Base-by-base conservation (phyloP, 2,888 invertebrate species). In the Hemithea aestivaria region DNA sequence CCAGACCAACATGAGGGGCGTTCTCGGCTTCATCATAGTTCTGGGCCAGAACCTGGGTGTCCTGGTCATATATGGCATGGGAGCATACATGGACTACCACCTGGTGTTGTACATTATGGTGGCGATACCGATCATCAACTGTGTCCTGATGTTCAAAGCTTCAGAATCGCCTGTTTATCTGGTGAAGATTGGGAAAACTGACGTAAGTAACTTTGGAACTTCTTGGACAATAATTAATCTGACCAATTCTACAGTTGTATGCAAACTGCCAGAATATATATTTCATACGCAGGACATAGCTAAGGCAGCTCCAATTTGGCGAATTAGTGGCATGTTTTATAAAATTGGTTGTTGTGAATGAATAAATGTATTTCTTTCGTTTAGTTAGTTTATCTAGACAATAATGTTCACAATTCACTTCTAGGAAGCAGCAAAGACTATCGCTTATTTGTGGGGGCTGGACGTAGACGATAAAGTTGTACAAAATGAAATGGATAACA, bases 141-240 rank as follows among this genome's bases (percentile, higher is more conserved):
- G 62, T 1, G 12, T 62, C 0, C 21, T 66, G 10, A 61, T 76
- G 46, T 20, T 70, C 7, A 60, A 53, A 23, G 66, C 67, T 22
- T 80, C 81, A 1, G 80, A 81, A 33, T 73, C 81, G 0, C 81
- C 81, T n/a, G 62, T 66, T 1, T 78, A 58, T 37, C 51, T 79
- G 27, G 56, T 80, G 1, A 76, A 76, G 24, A 45, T 50, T n/a
- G 71, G 66, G 1, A 65, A 66, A 31, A 44, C 48, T 32, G 59
- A 75, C 20, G 81, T 80, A 43, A 62, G 63, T 57, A n/a, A n/a
- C n/a, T n/a, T n/a, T n/a, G n/a, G n/a, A n/a, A n/a, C n/a, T n/a
- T n/a, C n/a, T n/a, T n/a, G n/a, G n/a, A n/a, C n/a, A n/a, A n/a
- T n/a, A n/a, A n/a, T n/a, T n/a, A n/a, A n/a, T n/a, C n/a, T n/a